Conservation (phyloP, 2,888 invertebrate genomes). For the Pammene fasciana region DNA sequence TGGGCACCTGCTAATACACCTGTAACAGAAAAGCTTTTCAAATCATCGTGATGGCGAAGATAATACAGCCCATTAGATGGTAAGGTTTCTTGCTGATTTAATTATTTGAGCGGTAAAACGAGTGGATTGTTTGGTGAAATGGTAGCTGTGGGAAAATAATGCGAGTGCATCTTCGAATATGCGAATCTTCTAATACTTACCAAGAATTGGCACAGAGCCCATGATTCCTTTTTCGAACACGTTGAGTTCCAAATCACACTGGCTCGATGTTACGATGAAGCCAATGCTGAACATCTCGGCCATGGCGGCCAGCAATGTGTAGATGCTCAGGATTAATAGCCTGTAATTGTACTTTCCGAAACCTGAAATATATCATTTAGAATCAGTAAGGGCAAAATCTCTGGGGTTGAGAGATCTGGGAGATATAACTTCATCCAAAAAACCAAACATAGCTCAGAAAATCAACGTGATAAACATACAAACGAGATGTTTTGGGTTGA, state of each 20-base stretch:
- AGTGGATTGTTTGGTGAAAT: too few species aligned
- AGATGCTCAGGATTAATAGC: conserved; percentile 34
- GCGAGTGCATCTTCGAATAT: too few species aligned
- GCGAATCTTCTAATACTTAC: conserved; percentile 14
- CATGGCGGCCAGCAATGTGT: conserved; percentile 36
- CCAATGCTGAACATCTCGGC: conserved; percentile 40
- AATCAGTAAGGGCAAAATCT: not conserved
- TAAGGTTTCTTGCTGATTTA: too few species aligned
- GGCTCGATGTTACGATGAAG: conserved; percentile 31
- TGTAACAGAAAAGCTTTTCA: conserved; percentile 4
- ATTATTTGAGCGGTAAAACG: too few species aligned
- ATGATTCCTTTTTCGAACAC: conserved; percentile 37
- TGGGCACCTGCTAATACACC: conserved; percentile 41
- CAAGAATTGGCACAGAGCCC: conserved; percentile 40
- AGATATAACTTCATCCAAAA: too few species aligned
- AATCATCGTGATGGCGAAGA: not conserved
- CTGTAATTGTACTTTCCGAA: conserved; percentile 39
- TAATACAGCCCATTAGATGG: too few species aligned
- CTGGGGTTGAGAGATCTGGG: too few species aligned
- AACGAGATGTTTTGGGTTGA: too few species aligned
- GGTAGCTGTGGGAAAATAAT: too few species aligned
- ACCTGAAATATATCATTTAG: conserved; percentile 29
- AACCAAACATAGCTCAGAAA: not conserved
- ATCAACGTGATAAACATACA: not conserved
- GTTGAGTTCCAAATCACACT: conserved; percentile 36